Evolutionary conservation across 2,797 vertebrate species (phyloP).

Genomic region (Orestias chungarensis): DNA sequence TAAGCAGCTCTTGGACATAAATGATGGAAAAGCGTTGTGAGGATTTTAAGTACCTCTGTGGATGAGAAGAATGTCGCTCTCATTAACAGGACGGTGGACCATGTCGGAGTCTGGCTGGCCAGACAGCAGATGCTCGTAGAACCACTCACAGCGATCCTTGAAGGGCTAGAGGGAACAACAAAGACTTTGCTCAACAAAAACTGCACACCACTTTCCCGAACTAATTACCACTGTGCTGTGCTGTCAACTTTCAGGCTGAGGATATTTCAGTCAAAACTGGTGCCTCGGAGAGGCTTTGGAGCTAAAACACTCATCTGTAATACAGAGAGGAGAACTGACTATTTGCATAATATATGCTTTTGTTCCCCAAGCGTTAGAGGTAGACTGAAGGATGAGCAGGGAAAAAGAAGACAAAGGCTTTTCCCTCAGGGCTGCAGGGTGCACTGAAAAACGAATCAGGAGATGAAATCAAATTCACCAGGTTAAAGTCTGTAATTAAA

Average conservation of each 20-base stretch:
- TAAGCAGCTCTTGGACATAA: not conserved
- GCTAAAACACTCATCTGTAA: slow-evolving; percentile 40
- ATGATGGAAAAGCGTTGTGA: not conserved
- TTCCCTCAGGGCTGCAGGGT: slow-evolving; percentile 26
- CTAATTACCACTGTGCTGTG: slow-evolving; percentile 38
- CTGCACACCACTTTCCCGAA: slow-evolving; percentile 32
- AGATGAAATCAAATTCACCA: slow-evolving; percentile 73
- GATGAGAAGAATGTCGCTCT: slow-evolving; percentile 95
- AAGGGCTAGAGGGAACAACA: slow-evolving; percentile 84
- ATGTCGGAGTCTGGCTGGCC: slow-evolving; percentile 95
- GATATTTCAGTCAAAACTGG: slow-evolving; percentile 37
- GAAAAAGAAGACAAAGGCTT: slow-evolving; percentile 26
- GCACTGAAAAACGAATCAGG: slow-evolving; percentile 52
- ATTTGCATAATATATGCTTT: slow-evolving; percentile 78
- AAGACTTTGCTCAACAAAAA: slow-evolving; percentile 27
- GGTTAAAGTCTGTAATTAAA: slow-evolving; percentile 79
- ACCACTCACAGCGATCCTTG: slow-evolving; percentile 99
- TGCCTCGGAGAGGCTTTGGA: slow-evolving; percentile 22
- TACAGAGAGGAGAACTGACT: slow-evolving; percentile 30
- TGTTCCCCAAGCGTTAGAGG: slow-evolving; percentile 61
- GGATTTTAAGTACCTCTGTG: slow-evolving; percentile 88
- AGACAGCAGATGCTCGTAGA: slow-evolving; percentile 94
- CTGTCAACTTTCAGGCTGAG: slow-evolving; percentile 43
- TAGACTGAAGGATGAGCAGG: slow-evolving; percentile 51
- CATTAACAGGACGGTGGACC: slow-evolving; percentile 97